These are phyloP conservation scores for Yoshiicerus persimilis DNA, from an alignment of 1,140 invertebrate genomes.

Conservation along the genomic window DNA sequence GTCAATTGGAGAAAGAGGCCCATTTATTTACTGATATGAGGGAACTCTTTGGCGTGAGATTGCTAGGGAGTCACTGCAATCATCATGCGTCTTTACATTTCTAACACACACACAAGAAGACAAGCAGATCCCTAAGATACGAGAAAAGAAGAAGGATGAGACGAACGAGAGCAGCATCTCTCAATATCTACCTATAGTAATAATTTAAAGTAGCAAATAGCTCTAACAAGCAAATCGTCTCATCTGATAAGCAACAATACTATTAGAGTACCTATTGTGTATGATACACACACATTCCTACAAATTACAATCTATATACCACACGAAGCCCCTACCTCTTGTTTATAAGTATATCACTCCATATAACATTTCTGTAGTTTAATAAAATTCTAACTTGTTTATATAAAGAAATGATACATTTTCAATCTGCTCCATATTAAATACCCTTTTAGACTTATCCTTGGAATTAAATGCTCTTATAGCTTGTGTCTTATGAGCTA, in stretches of 20 bases:
- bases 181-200: background rate
- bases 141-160: background rate
- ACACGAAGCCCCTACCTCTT: too few species aligned
- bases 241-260: background rate
- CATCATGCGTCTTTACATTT: background rate
- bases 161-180: background rate
- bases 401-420: background rate
- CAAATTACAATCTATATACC: too few species aligned
- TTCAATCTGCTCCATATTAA: background rate
- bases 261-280: too few species aligned
- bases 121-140: background rate
- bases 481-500: too few species aligned
- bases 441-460: too few species aligned
- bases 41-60: background rate
- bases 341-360: too few species aligned
- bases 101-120: background rate
- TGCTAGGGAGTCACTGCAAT: background rate
- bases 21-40: slow-evolving; percentile 24
- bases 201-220: background rate
- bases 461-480: too few species aligned
- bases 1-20: background rate
- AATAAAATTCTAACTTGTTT: background rate
- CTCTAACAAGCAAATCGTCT: background rate
- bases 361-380: background rate
- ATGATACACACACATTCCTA: too few species aligned